Percentiles rank a stretch among this genome's conserved stretches.
Conservation (phyloP, 2,113 vertebrate genomes). For the Alligator sinensis region DNA sequence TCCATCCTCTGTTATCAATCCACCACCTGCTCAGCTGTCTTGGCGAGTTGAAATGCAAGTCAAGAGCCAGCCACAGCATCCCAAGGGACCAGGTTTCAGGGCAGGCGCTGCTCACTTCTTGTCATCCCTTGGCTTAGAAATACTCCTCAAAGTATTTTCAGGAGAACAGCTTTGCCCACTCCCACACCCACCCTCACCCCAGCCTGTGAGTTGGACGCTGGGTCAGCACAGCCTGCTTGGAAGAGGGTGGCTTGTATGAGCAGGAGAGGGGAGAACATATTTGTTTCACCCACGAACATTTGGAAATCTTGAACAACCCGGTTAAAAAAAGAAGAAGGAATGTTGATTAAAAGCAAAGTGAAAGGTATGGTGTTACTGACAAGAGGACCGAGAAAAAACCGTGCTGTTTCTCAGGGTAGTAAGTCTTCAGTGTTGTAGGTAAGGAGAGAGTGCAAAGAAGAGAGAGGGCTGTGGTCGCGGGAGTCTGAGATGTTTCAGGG, state of each 20-base stretch:
- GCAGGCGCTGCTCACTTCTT: constrained; percentile 58
- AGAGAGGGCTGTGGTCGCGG: background rate
- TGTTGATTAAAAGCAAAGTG: background rate
- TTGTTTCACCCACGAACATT: constrained; percentile 31
- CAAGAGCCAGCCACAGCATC: background rate
- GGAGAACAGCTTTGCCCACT: constrained; percentile 68
- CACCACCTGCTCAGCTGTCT: accelerated
- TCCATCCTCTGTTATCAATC: background rate
- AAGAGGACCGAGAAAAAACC: background rate
- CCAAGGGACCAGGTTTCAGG: background rate
- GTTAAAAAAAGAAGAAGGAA: background rate
- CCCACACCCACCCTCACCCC: constrained; percentile 68
- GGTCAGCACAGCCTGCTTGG: constrained; percentile 4
- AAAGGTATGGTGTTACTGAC: background rate
- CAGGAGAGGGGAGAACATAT: background rate
- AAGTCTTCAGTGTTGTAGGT: background rate
- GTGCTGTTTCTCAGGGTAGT: background rate
- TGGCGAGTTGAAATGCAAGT: background rate
- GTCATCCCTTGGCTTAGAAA: constrained; percentile 29
- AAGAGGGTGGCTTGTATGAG: background rate
- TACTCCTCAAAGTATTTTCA: constrained; percentile 48
- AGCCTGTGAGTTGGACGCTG: constrained; percentile 57
- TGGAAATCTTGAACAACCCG: background rate
- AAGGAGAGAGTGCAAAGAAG: background rate
- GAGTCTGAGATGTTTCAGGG: background rate